Conservation (phyloP, 1,140 invertebrate species). For the Nilaparvata lugens region DNA sequence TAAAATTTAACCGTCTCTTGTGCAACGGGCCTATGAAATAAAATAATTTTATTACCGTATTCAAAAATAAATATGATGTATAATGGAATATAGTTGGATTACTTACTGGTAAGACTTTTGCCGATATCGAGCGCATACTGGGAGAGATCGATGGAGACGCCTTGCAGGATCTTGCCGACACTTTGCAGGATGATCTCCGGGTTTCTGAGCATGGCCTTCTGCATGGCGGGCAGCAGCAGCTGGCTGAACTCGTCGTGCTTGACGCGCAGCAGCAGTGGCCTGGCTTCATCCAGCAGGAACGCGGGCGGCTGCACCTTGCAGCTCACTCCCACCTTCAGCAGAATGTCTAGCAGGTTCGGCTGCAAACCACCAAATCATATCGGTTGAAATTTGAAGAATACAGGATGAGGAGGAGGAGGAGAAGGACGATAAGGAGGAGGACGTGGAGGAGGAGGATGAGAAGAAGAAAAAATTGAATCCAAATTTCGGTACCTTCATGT, state of each 20-base stretch:
- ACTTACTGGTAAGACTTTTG: slow-evolving; percentile 66
- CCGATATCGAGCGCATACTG: slow-evolving; percentile 67
- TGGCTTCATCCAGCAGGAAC: slow-evolving; percentile 53
- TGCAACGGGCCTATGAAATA: too few species aligned
- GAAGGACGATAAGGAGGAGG: too few species aligned
- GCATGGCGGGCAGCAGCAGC: slow-evolving; percentile 68
- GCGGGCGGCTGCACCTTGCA: slow-evolving; percentile 65
- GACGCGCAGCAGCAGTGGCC: slow-evolving; percentile 52
- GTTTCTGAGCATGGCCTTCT: slow-evolving; percentile 87
- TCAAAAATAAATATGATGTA: too few species aligned
- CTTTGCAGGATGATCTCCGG: slow-evolving; percentile 83
- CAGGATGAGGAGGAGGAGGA: too few species aligned
- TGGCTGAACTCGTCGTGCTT: slow-evolving; percentile 65
- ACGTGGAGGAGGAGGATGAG: too few species aligned
- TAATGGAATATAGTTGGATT: too few species aligned
- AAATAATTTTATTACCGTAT: too few species aligned
- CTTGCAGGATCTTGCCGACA: slow-evolving; percentile 61
- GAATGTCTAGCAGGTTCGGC: slow-evolving; percentile 56
- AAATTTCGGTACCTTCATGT: too few species aligned
- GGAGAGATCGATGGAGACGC: slow-evolving; percentile 69
- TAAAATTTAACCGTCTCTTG: too few species aligned
- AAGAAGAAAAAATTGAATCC: too few species aligned
- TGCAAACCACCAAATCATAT: too few species aligned
- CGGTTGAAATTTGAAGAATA: too few species aligned
- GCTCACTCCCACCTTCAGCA: slow-evolving; percentile 72